phyloP scores from a whole-genome alignment of 2,113 vertebrate genomes.

The Albula glossodonta region DNA sequence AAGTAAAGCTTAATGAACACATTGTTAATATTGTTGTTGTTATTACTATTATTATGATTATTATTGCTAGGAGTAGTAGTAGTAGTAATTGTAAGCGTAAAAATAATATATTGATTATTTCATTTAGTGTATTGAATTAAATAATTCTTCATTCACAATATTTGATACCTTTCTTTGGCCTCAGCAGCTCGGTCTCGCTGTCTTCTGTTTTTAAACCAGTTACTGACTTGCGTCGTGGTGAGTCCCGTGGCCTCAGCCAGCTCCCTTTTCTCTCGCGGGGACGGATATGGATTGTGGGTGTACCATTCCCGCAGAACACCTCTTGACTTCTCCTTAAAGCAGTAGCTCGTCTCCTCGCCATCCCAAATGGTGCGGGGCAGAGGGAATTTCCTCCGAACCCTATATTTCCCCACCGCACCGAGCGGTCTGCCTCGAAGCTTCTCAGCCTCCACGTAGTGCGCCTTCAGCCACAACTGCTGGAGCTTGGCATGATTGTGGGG shows the following conservation, averaged over 20 bases:
- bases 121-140: too few relatives aligned
- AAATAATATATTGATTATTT: not conserved
- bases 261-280: conserved; percentile 94
- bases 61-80: not conserved
- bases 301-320: conserved; percentile 97
- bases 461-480: conserved; percentile 97
- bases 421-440: conserved; percentile 93
- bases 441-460: conserved; percentile 97
- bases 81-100: not conserved
- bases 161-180: conserved; percentile 90
- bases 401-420: conserved; percentile 96
- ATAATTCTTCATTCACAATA: not conserved
- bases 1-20: too few relatives aligned
- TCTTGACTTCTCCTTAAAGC: conserved; percentile 97
- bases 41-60: not conserved
- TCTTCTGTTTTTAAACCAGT: conserved; percentile 98
- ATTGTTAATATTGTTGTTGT: not conserved
- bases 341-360: conserved; percentile 98
- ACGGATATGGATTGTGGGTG: conserved; percentile 97
- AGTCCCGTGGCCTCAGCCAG: conserved; percentile 96
- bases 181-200: conserved; percentile 95
- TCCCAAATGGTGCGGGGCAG: conserved; percentile 97
- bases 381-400: conserved; percentile 96
- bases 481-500: conserved; percentile 96
- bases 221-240: conserved; percentile 99